Evolutionary conservation across 2,797 vertebrate genomes (phyloP), one percentile per base, ranked within the genome.

Genomic region (Chiloscyllium punctatum): DNA sequence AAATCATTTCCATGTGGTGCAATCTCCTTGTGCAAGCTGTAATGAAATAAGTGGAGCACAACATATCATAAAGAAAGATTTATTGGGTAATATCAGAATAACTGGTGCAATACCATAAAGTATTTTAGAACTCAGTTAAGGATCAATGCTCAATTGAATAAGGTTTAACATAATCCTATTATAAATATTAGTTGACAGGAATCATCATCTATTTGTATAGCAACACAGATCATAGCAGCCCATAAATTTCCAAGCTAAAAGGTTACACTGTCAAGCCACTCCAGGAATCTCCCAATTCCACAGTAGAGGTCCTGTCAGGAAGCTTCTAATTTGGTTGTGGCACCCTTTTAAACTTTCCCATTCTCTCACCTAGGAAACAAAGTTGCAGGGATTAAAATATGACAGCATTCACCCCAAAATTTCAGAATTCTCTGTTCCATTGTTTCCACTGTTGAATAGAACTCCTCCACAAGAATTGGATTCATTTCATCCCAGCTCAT

Each of bases 31-130:
- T 68, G 48, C 71, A 51, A 69, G n/a, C 25, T 95, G 68, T 95
- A 74, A 95, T 95, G 13, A 77, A 95, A 95, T 95, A 95, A 95
- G 27, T 51, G 71, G 71, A 95, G 94, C 94, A 53, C 68, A 94
- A 74, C 94, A 16, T 16, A 74, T 74, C 51, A 94, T 94, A 53
- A 74, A 74, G 69, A 48, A 37, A 74, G 71, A 94, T 71, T 72
- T 94, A 94, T 94, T 94, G 94, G 42, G 37, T 74, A 74, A 1
- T 72, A 94, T 94, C 68, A 94, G 69, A 94, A 94, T 15, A 94
- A 74, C 68, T 74, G 42, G 37, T 74, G 16, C 48, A 94, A 72
- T 51, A n/a, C 30, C 51, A 13, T 30, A 48, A 48, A 27, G 37
- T 37, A 71, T 94, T 53, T 72, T 74, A 74, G 33, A 94, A 48